Base-by-base conservation (phyloP, 1,140 invertebrate genomes). In the Drosophila triauraria region DNA sequence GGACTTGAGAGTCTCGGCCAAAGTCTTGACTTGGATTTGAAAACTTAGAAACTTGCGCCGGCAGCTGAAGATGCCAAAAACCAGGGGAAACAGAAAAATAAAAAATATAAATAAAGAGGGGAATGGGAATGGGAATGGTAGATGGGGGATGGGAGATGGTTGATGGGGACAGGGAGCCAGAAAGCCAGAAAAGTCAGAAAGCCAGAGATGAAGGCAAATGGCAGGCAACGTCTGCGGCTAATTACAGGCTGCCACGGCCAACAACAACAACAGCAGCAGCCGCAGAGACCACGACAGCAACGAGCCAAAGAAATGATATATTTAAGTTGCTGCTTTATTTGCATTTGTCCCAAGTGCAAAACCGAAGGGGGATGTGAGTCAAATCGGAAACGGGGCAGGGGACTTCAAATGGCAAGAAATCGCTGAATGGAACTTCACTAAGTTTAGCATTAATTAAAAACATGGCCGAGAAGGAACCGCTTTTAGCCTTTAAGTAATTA, bases 141-240 rank as follows among this genome's bases (percentile, higher is more conserved):
- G 38, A 61, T 40, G 64, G 13, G 40, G 56, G 1, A 30, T 30
- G 32, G 56, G 20, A 20, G 38, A 61, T 40, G 64, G 53, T 56
- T 56, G 53, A 56, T 56, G 53, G 53, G 46, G 42, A 40, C 42
- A 53, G 54, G 63, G 53, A 54, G 54, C 46, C 65, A 85, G 43
- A 56, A 56, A 40, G 53, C 40, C 53, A 56, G 35, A 56, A 56
- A 42, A 40, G 53, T 56, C 53, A 56, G 53, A 56, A 56, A 56
- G 68, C 47, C 74, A 56, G 61, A 77, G 50, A 78, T 63, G 68
- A 54, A 71, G 48, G 65, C 76, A 63, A 80, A 75, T 80, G 76
- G 79, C 87, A 78, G 62, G 75, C 80, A 86, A 74, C 79, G 84
- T 86, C 84, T 86, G 83, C 77, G 68, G 84, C 83, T 86, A 86